A percentile compares a stretch with the other conserved stretches of the same genome.
Evolutionary conservation across 2,797 vertebrate species (phyloP).

Genomic region (Hybognathus amarus): DNA sequence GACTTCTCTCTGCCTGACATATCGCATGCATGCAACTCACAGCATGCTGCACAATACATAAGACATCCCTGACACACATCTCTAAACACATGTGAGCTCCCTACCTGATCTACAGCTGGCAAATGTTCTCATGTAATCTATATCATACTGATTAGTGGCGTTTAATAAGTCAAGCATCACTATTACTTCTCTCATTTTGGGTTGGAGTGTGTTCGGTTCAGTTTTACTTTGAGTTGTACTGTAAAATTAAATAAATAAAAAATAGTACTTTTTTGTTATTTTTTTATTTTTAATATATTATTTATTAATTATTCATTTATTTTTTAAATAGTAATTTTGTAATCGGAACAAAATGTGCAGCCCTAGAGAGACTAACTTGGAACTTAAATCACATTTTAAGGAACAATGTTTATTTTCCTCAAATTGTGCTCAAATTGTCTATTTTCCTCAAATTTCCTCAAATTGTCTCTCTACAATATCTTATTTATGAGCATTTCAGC

Average conservation of each 20-base stretch:
- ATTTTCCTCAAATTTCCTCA: too few species aligned
- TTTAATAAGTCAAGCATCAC: not conserved
- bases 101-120: not conserved
- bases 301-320: not conserved
- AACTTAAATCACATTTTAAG: too few species aligned
- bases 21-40: conserved; percentile 2
- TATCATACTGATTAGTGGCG: not conserved
- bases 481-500: not conserved
- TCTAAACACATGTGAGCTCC: not conserved
- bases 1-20: conserved; percentile 10
- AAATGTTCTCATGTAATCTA: not conserved
- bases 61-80: conserved; percentile 2
- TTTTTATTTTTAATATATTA: not conserved
- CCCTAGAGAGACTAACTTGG: too few species aligned
- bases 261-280: not conserved
- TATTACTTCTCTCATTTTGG: not conserved
- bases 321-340: too few species aligned
- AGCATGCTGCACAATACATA: not conserved
- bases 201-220: not conserved
- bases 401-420: not conserved
- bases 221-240: not conserved
- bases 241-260: not conserved
- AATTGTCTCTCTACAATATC: too few species aligned
- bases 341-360: too few species aligned
- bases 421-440: too few species aligned